Evolutionary conservation across 2,888 invertebrate genomes (phyloP).

Genomic region (Lycia hirtaria): DNA sequence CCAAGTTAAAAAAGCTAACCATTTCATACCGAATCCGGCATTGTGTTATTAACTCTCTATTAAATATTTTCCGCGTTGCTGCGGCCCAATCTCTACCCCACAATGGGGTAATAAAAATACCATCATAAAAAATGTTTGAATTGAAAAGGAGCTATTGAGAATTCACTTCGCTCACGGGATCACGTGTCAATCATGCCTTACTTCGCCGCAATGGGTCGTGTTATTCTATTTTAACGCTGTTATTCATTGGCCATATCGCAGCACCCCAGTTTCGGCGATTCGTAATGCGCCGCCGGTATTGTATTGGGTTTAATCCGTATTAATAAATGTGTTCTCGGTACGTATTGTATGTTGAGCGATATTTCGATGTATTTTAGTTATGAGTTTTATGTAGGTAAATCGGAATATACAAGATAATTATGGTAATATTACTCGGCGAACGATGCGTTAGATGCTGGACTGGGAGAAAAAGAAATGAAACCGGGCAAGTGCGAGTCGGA

Average conservation of each 20-base stretch:
- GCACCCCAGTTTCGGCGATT: conserved; percentile 62
- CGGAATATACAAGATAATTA: not conserved
- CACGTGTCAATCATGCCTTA: conserved; percentile 82
- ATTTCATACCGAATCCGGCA: conserved; percentile 53
- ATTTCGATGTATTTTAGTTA: conserved; percentile 8
- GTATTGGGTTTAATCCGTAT: conserved; percentile 61
- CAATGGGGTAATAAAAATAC: conserved; percentile 75
- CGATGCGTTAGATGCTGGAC: too few species aligned
- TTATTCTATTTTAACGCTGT: conserved; percentile 78
- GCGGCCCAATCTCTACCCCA: conserved; percentile 70
- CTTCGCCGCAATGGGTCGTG: conserved; percentile 71
- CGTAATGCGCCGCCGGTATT: conserved; percentile 58
- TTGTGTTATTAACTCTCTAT: conserved; percentile 73
- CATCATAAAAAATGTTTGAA: conserved; percentile 62
- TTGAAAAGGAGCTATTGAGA: conserved; percentile 66
- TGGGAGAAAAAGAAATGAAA: too few species aligned
- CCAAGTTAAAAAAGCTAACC: conserved; percentile 52
- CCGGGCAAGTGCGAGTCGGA: too few species aligned
- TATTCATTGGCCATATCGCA: conserved; percentile 80
- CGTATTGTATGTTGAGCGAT: conserved; percentile 40
- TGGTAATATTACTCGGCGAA: not conserved
- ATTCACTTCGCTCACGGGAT: conserved; percentile 66
- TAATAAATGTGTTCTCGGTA: conserved; percentile 54
- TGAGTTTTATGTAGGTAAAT: conserved; percentile 4
- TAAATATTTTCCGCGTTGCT: conserved; percentile 76